Percentiles rank a stretch among this genome's conserved stretches.
These are phyloP conservation scores for Cisticola juncidis DNA, from an alignment of 2,113 vertebrate genomes.

Conservation along the genomic window DNA sequence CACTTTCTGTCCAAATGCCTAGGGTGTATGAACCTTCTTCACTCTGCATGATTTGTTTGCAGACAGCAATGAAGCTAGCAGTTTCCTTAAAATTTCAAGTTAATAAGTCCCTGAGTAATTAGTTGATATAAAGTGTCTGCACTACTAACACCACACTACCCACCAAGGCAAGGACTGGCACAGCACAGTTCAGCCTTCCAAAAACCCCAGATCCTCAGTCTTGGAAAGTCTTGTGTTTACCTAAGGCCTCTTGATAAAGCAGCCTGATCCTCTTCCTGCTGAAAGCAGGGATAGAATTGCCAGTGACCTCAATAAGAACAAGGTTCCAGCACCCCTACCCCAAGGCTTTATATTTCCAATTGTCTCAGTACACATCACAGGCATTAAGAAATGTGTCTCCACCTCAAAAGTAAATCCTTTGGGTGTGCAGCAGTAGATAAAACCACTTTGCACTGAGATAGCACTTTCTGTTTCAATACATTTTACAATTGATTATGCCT, in stretches of 20 bases:
- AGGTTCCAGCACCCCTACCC: neutral
- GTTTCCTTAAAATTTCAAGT: neutral
- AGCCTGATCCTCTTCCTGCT: neutral
- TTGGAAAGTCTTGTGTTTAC: neutral
- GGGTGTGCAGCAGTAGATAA: constrained; percentile 29
- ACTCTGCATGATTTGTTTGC: neutral
- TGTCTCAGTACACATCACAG: neutral
- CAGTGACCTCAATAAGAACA: neutral
- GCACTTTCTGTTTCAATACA: constrained; percentile 28
- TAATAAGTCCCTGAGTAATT: neutral
- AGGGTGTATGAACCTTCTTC: neutral
- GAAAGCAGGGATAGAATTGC: neutral
- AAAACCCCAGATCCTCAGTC: neutral
- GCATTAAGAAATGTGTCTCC: constrained; percentile 9
- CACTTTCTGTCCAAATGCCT: neutral
- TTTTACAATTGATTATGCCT: neutral
- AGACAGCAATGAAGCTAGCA: neutral
- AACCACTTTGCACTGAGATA: constrained; percentile 8
- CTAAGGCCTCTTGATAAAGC: neutral
- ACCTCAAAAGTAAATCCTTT: constrained; percentile 30
- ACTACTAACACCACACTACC: neutral
- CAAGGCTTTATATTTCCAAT: neutral
- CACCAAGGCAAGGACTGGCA: neutral
- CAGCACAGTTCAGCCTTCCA: neutral
- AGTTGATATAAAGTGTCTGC: neutral